Base-by-base conservation (phyloP, 2,797 vertebrate genomes). In the Takifugu rubripes region DNA sequence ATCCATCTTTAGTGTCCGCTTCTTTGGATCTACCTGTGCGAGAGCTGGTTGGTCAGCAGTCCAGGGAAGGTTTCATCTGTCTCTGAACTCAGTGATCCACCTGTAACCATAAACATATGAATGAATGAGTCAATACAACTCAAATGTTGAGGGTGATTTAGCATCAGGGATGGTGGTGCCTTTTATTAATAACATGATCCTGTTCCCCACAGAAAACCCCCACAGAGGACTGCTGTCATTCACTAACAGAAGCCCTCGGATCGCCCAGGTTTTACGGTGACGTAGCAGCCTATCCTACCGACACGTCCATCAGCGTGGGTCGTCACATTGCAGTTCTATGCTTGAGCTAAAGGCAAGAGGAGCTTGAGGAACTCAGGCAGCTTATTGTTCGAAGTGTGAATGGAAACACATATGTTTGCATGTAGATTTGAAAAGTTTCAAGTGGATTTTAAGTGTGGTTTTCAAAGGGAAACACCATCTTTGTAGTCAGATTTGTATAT, bases 81-180 rank as follows among this genome's bases (percentile, higher is more conserved):
- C 25, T 96, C 94, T n/a, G 94, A 93, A 21, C 93, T 94, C 84
- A 90, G 79, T 0, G 95, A 94, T 21, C 95, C 94, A 10, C 95
- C 97, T 99, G 84, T 27, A 27, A 69, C 6, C 15, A 44, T 17
- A 44, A 17, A 44, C 7, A 16, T 17, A 5, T 44, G n/a, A 7
- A 5, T 24, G 5, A 15, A 27, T 25, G 4, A 43, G 11, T 16
- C 0, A 6, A 52, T 10, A 5, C 6, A 45, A 10, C 25, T 43
- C 10, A 52, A 25, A 50, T 3, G 24, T 15, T 24, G 24, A 45
- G 27, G 40, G 46, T 24, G 43, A 44, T 17, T 4, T 44, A 6
- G 17, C n/a, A 44, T 17, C 43, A 3, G n/a, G 1, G 1, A 44
- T 43, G 42, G 5, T 43, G 2, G 31, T 25, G 24, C 12, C 1